Conservation (phyloP, 2,888 invertebrate species). For the Cheilosia vulpina region DNA sequence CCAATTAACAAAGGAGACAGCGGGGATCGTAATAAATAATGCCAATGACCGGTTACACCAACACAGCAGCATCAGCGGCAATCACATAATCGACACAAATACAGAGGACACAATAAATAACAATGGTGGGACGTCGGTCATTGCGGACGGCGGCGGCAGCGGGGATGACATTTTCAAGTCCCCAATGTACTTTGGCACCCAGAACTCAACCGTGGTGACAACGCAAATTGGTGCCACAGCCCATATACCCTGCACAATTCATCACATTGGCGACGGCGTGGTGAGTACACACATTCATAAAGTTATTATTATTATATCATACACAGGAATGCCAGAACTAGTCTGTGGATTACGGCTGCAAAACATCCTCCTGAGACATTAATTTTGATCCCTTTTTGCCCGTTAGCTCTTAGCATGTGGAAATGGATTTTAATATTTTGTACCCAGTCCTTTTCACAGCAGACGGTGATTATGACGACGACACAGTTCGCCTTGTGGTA, state of each 20-base stretch:
- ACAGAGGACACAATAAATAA: conserved; percentile 76
- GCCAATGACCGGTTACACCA: conserved; percentile 53
- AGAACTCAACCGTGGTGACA: conserved; percentile 91
- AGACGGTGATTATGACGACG: background rate
- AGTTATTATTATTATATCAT: conserved; percentile 1
- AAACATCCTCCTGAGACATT: conserved; percentile 45
- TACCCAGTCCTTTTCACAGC: background rate
- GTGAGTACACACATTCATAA: conserved; percentile 85
- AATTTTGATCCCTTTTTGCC: conserved; percentile 51
- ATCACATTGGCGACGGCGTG: conserved; percentile 94
- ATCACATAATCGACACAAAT: conserved; percentile 72
- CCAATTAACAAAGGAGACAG: conserved; percentile 79
- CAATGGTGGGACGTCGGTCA: conserved; percentile 71
- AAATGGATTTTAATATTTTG: conserved; percentile 48
- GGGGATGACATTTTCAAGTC: conserved; percentile 84
- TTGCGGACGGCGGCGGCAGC: conserved; percentile 78
- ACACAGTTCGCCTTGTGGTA: background rate
- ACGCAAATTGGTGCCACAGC: conserved; percentile 94
- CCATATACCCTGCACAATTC: conserved; percentile 92
- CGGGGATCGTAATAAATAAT: conserved; percentile 76
- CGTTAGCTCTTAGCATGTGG: background rate
- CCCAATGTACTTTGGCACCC: conserved; percentile 92
- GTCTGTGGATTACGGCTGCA: background rate
- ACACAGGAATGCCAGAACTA: background rate
- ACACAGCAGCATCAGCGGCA: conserved; percentile 53